Evolutionary conservation across 2,113 vertebrate genomes (phyloP).

Genomic region (Melanocharis versteri): DNA sequence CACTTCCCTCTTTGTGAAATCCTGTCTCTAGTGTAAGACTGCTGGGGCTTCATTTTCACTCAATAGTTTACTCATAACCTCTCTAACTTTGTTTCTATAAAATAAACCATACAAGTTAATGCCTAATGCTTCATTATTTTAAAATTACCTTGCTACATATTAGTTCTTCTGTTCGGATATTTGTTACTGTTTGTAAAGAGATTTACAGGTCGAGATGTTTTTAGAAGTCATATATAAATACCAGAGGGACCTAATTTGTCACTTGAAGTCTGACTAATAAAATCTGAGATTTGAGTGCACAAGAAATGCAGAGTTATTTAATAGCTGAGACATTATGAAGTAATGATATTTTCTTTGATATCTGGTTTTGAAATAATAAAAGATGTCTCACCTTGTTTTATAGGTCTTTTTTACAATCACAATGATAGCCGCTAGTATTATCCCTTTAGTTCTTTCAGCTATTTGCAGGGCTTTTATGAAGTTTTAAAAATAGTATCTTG

Average conservation of each 20-base stretch:
- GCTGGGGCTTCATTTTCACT: not conserved
- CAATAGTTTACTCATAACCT: not conserved
- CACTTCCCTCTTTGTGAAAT: not conserved
- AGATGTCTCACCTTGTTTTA: not conserved
- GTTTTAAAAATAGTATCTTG: slow-evolving; percentile 56
- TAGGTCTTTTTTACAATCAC: not conserved
- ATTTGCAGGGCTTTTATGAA: slow-evolving; percentile 52
- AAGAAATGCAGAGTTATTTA: not conserved
- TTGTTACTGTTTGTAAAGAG: not conserved
- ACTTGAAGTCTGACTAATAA: not conserved
- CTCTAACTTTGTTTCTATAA: not conserved
- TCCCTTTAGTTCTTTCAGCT: slow-evolving; percentile 15
- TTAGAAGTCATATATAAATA: not conserved
- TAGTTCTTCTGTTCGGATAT: not conserved
- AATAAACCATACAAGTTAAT: not conserved
- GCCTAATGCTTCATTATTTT: not conserved
- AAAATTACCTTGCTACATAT: not conserved
- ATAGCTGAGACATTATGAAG: not conserved
- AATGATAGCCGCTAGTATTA: slow-evolving; percentile 6
- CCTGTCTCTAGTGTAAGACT: not conserved
- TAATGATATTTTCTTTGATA: not conserved
- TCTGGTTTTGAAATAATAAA: not conserved
- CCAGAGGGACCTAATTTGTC: not conserved
- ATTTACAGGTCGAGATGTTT: not conserved
- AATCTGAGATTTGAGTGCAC: not conserved